Percentiles rank a stretch among this genome's conserved stretches.
Conservation (phyloP, 1,140 invertebrate species). For the Drosophila bipectinata region DNA sequence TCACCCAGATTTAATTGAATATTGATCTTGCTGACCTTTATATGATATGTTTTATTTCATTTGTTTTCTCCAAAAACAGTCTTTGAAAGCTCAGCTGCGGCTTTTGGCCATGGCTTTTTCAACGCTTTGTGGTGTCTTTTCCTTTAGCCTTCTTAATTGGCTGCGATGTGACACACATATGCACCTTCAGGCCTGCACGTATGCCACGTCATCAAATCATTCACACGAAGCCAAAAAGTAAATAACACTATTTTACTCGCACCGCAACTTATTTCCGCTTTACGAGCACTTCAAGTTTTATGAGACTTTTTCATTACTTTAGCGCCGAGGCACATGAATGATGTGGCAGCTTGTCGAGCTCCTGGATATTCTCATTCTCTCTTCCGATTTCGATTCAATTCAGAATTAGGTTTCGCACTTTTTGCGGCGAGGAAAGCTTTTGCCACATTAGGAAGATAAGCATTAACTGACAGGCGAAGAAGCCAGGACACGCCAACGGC, state of each 20-base stretch:
- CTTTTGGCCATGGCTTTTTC: conserved; percentile 35
- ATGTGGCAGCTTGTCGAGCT: conserved; percentile 23
- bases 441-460: conserved; percentile 62
- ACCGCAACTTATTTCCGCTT: conserved; percentile 20
- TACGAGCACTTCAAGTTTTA: conserved; percentile 51
- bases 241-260: conserved; percentile 29
- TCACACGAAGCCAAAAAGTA: conserved; percentile 28
- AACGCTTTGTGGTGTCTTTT: conserved; percentile 37
- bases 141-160: conserved; percentile 69
- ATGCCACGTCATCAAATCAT: conserved; percentile 45
- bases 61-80: conserved; percentile 12
- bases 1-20: too few relatives aligned
- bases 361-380: conserved; percentile 9
- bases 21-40: neutral
- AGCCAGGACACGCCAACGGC: conserved; percentile 32
- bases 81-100: conserved; percentile 31
- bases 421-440: conserved; percentile 51
- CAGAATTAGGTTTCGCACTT: conserved; percentile 51
- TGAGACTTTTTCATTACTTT: conserved; percentile 54
- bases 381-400: conserved; percentile 24
- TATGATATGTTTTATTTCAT: neutral
- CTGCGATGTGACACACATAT: conserved; percentile 57
- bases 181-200: conserved; percentile 5
- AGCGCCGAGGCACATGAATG: conserved; percentile 35
- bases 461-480: conserved; percentile 35